Base-by-base conservation (phyloP, 1,140 invertebrate species). In the Orchesella cincta region DNA sequence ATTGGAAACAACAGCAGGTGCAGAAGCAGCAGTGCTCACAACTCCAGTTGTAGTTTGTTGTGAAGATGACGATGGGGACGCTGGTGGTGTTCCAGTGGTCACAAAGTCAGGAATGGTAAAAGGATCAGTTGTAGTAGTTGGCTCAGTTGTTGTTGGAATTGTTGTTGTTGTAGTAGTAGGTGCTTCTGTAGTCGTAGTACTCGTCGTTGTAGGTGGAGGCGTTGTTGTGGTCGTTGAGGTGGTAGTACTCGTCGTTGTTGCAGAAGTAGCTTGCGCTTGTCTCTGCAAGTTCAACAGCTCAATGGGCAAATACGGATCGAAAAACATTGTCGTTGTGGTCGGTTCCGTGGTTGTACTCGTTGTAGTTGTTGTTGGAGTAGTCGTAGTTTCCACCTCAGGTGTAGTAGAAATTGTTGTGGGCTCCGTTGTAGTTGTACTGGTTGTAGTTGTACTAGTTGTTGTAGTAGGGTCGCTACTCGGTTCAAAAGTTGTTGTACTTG, bases 271-370 rank as follows among this genome's bases (percentile, higher is more conserved):
- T 26, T 20, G 23, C 1, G 18, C 34, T 64, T 73, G 72, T 23
- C 57, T 73, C 12, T 82, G 79, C 57, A 80, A 57, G 12, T 80
- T 77, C 14, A 80, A 46, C 16, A 82, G 67, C 62, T 82, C 80
- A 33, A 81, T 74, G 20, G 80, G 80, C 5, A 81, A 51, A 31
- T 81, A 81, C 1, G 80, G 80, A 33, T 81, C 80, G 23, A 67
- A 67, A n/a, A 67, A 67, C 12, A 67, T 31, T 3, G 62, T 67
- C 28, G 62, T 67, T 29, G 62, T 31, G 12, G 62, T 67, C 2
- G 62, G 62, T n/a, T 67, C 62, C 31, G 62, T 67, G 39, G 39
- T 46, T 67, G 62, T 67, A 31, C 3, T 31, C 12, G 62, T 67
- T 1, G 26, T 67, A 3, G 28, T 67, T 29, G 62, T 67, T 5